Evolutionary conservation across 2,888 invertebrate species (phyloP).

Genomic region (Lasioglossum marginatum): DNA sequence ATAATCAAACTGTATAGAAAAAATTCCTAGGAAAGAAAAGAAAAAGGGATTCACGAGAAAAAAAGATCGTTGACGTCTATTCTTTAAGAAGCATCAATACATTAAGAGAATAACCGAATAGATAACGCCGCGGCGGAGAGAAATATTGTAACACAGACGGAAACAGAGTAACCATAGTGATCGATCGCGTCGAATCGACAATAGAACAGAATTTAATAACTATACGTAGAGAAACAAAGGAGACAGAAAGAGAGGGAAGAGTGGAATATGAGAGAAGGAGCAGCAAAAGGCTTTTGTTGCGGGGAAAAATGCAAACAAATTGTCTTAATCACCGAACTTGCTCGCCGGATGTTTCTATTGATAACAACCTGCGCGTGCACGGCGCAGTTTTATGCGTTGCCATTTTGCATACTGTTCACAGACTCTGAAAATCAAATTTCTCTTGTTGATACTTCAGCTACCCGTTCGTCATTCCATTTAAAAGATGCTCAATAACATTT

Average conservation of each 20-base stretch:
- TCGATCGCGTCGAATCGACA: conserved; percentile 77
- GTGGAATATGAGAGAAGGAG: background rate
- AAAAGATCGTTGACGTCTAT: conserved; percentile 38
- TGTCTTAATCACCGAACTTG: conserved; percentile 25
- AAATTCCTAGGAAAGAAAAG: conserved; percentile 22
- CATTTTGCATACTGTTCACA: conserved; percentile 52
- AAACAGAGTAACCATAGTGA: conserved; percentile 44
- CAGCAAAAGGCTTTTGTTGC: background rate
- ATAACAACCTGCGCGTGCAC: conserved; percentile 27
- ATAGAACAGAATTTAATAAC: conserved; percentile 71
- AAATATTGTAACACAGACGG: conserved; percentile 48
- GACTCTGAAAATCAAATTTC: background rate
- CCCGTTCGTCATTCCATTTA: background rate
- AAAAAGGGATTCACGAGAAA: background rate
- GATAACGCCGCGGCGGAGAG: conserved; percentile 16
- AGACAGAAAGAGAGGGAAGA: background rate
- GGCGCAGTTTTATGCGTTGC: conserved; percentile 48
- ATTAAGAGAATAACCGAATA: conserved; percentile 48
- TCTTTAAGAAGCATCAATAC: conserved; percentile 55
- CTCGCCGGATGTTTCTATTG: conserved; percentile 34
- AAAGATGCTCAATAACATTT: background rate
- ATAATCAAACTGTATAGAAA: conserved; percentile 63
- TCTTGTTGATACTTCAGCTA: background rate
- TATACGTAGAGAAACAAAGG: background rate
- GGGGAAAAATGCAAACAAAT: conserved; percentile 3